Base-by-base conservation (phyloP, 2,113 vertebrate species). In the Syngnathoides biaculeatus region DNA sequence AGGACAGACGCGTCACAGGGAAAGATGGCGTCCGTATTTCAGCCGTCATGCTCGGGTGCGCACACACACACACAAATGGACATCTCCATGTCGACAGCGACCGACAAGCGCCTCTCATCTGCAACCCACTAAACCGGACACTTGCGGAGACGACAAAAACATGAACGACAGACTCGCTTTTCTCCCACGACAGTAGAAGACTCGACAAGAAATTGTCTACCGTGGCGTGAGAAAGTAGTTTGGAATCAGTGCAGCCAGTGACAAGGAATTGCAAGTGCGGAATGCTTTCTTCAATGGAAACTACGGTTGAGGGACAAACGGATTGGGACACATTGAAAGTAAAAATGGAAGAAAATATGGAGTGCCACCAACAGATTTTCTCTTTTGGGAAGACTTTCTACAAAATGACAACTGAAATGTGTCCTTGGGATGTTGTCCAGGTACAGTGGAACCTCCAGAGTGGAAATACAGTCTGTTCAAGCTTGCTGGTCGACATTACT, bases 31-130 rank as follows among this genome's bases (percentile, higher is more conserved):
- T 66, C 73, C 19, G 20, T 65, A 22, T 63, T 59, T 43, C 22
- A 73, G 68, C 39, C 69, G 20, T 80, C 82, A 87, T 89, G 86
- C 82, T 69, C 56, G 43, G 53, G 15, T 68, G 71, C 71, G 85
- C 74, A 75, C 73, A 82, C 75, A 83, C 68, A 78, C 15, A 75
- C 45, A 82, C 64, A 61, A 47, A 47, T 19, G 45, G 19, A 47
- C 45, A 47, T 47, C 79, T 65, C n/a, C n/a, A n/a, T n/a, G 70
- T 72, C 76, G 56, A 71, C n/a, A 40, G 43, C 14, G 43, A n/a
- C 14, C 43, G 15, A 47, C 43, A 47, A 15, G 43, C 43, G 13
- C 43, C 73, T 75, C 78, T 79, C 68, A 69, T 78, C 61, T 73
- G 60, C 61, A 42, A 57, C 13, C 55, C 55, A 57, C 55, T 57